Base-by-base conservation (phyloP, 2,888 invertebrate species). In the Chrysotoxum bicinctum region DNA sequence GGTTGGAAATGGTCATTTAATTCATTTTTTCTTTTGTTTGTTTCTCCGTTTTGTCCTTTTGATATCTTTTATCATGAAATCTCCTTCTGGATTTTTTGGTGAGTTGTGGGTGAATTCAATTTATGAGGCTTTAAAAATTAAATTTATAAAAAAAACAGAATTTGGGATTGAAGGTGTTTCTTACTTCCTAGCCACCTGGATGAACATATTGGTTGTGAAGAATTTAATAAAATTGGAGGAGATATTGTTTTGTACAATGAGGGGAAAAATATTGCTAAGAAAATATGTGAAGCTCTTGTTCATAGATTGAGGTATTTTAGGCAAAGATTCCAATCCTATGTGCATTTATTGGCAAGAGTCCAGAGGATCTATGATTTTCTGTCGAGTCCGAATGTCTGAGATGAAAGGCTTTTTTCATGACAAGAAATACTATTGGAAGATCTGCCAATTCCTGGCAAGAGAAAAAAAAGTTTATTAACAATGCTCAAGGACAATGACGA, bases 21-120 rank as follows among this genome's bases (percentile, higher is more conserved):
- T 58, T 35, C 19, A 21, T 58, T 21, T 21, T 58, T 58, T n/a
- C 19, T 7, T 6, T 16, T 35, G 14, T 14, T 37, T 14, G 32
- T 14, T 37, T 14, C 12, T 14, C 12, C 7, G 7, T 16, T 32
- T 58, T 23, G 35, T 37, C 21, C 58, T 21, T 58, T 58, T 37
- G 35, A n/a, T 58, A 58, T 8, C 12, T 58, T 37, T 58, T 35
- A 21, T 58, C 21, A 23, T 58, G 14, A 58, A 58, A 58, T 58
- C 14, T 56, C 12, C 35, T n/a, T 56, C 19, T 56, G 56, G 19
- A 4, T 35, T 21, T 21, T 12, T 1, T 56, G 16, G 16, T 54
- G 30, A 32, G 32, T 35, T 32, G 8, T 10, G 37, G 58, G 35
- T 21, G 21, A 58, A 58, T 37, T 58, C 37, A 56, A 56, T 56